phyloP scores from a whole-genome alignment of 2,797 vertebrate species.

The Tapera naevia region DNA sequence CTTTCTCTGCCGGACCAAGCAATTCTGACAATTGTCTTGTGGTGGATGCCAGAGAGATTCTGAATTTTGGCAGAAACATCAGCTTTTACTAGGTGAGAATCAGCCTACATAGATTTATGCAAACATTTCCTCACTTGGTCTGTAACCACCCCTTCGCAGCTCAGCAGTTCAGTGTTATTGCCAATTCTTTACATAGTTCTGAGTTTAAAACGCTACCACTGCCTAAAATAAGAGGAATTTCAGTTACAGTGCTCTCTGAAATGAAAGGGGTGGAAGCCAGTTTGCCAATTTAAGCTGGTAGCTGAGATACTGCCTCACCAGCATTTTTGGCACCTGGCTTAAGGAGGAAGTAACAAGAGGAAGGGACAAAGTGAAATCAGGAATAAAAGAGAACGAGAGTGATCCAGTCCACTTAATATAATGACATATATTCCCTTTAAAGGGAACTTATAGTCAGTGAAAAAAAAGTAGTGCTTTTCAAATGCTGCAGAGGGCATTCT shows the following conservation, averaged over 20 bases:
- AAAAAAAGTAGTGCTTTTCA: background rate
- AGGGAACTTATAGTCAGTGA: background rate
- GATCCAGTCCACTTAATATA: background rate
- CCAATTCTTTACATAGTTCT: conserved; percentile 41
- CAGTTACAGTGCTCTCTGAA: conserved; percentile 9
- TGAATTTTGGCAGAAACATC: conserved; percentile 52
- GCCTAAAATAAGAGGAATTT: conserved; percentile 56
- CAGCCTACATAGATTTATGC: conserved; percentile 63
- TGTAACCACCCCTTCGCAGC: conserved; percentile 49
- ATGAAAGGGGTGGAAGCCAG: conserved; percentile 39
- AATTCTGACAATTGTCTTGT: conserved; percentile 46
- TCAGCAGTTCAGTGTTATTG: background rate
- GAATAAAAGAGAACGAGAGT: background rate
- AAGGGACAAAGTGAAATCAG: conserved; percentile 28
- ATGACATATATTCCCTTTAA: background rate
- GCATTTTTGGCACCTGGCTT: conserved; percentile 50
- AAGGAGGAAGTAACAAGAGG: background rate
- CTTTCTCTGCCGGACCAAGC: background rate
- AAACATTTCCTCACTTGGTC: conserved; percentile 57
- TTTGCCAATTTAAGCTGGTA: conserved; percentile 32
- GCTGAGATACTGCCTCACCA: background rate
- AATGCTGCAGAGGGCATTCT: background rate
- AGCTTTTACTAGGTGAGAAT: conserved; percentile 58
- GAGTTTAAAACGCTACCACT: conserved; percentile 51
- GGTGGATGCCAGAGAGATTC: conserved; percentile 25